Percentiles rank a stretch among this genome's conserved stretches.
Conservation (phyloP, 1,140 invertebrate species). For the Nebria ingens region DNA sequence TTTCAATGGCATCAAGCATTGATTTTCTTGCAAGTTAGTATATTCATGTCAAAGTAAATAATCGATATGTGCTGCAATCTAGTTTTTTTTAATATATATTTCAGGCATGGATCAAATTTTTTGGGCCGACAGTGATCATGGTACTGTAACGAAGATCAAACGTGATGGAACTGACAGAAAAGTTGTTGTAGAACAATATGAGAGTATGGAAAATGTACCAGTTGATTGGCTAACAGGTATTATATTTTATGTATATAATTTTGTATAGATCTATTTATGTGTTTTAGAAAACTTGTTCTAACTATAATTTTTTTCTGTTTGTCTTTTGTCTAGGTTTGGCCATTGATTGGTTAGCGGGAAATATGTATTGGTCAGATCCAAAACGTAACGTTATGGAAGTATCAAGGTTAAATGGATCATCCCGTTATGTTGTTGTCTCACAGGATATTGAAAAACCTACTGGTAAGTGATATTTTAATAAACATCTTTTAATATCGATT, state of each 20-base stretch:
- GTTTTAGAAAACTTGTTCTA: not conserved
- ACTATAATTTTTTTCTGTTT: slow-evolving; percentile 9
- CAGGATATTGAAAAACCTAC: slow-evolving; percentile 57
- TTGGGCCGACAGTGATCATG: slow-evolving; percentile 70
- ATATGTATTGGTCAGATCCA: slow-evolving; percentile 87
- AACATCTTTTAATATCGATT: not conserved
- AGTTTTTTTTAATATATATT: slow-evolving; percentile 14
- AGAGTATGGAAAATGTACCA: slow-evolving; percentile 45
- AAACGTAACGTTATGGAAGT: slow-evolving; percentile 80
- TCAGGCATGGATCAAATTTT: slow-evolving; percentile 59
- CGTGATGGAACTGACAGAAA: slow-evolving; percentile 63
- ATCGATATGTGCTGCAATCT: slow-evolving; percentile 2
- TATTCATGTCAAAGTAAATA: not conserved
- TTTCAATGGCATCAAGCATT: slow-evolving; percentile 61
- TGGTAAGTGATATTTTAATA: slow-evolving; percentile 15
- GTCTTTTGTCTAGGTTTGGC: slow-evolving; percentile 57
- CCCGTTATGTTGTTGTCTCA: slow-evolving; percentile 65
- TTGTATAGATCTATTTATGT: slow-evolving; percentile 1
- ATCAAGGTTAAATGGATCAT: slow-evolving; percentile 63
- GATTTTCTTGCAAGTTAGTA: slow-evolving; percentile 59
- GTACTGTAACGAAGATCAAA: slow-evolving; percentile 60
- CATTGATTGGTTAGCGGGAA: slow-evolving; percentile 76
- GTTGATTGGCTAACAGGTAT: slow-evolving; percentile 56
- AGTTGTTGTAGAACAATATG: slow-evolving; percentile 40
- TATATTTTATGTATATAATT: slow-evolving; percentile 4